Evolutionary conservation across 2,888 invertebrate genomes (phyloP).

Genomic region (Eurois occulta): DNA sequence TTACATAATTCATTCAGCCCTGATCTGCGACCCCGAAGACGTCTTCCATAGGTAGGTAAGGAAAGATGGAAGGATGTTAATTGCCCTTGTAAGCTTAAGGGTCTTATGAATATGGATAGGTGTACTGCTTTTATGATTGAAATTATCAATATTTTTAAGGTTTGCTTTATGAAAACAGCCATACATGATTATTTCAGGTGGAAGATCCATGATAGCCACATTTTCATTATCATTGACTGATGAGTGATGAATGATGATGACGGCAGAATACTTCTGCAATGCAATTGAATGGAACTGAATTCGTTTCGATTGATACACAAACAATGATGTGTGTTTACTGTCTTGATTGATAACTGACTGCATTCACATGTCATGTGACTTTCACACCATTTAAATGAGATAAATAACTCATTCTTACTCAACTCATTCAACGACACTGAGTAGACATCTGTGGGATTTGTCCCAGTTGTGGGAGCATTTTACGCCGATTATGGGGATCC

Average conservation of each 20-base stretch:
- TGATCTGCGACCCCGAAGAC: slow-evolving; percentile 69
- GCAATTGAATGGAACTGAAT: background rate
- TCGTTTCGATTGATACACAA: background rate
- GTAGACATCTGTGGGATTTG: background rate
- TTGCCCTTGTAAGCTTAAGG: slow-evolving; percentile 74
- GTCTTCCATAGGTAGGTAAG: slow-evolving; percentile 61
- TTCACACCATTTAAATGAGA: background rate
- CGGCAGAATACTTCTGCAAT: background rate
- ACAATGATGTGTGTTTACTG: background rate
- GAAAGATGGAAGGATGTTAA: slow-evolving; percentile 69
- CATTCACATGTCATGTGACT: background rate
- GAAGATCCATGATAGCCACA: background rate
- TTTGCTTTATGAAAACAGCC: no score
- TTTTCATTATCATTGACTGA: no score
- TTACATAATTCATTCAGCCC: slow-evolving; percentile 87
- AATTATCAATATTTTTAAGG: background rate
- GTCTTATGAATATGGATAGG: slow-evolving; percentile 35
- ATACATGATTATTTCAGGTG: background rate
- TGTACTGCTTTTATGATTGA: slow-evolving; percentile 15
- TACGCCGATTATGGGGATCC: background rate
- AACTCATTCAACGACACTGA: background rate
- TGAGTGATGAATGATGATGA: background rate
- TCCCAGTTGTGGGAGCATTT: background rate
- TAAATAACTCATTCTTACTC: background rate
- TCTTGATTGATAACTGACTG: background rate